Conservation (phyloP, 1,140 invertebrate genomes). For the Caenorhabditis tropicalis region DNA sequence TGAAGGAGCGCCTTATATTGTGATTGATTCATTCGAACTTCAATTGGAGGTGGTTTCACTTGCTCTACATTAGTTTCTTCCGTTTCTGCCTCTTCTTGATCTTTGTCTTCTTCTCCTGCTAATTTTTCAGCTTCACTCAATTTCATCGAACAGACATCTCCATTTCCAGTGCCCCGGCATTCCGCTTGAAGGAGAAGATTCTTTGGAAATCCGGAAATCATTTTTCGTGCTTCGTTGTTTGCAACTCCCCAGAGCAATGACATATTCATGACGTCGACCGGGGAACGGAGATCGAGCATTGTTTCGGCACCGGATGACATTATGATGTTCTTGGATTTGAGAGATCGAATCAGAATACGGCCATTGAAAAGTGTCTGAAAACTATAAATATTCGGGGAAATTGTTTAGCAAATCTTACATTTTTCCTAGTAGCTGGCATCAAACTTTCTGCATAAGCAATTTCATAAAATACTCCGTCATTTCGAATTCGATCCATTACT, state of each 20-base stretch:
- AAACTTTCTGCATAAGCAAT: conserved; percentile 57
- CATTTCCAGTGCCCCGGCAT: conserved; percentile 26
- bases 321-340: conserved; percentile 49
- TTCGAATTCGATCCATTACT: conserved; percentile 43
- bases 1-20: conserved; percentile 20
- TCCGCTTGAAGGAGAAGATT: conserved; percentile 12
- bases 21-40: conserved; percentile 8
- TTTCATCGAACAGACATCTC: conserved; percentile 35
- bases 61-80: background rate
- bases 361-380: conserved; percentile 48
- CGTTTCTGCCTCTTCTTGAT: background rate
- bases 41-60: background rate
- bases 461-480: conserved; percentile 58
- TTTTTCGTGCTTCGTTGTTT: background rate
- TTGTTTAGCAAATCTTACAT: conserved; percentile 53
- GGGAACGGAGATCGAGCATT: conserved; percentile 65
- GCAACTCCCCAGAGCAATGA: conserved; percentile 62
- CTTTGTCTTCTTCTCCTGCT: background rate
- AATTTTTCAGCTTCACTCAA: conserved; percentile 25
- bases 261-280: conserved; percentile 69
- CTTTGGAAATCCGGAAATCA: conserved; percentile 42
- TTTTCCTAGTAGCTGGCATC: conserved; percentile 5
- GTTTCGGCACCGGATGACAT: conserved; percentile 33
- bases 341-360: conserved; percentile 17
- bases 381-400: too few relatives aligned